Percentiles rank a stretch among this genome's conserved stretches.
phyloP scores from a whole-genome alignment of 2,797 vertebrate species.

The Alcedo quadribrachys region DNA sequence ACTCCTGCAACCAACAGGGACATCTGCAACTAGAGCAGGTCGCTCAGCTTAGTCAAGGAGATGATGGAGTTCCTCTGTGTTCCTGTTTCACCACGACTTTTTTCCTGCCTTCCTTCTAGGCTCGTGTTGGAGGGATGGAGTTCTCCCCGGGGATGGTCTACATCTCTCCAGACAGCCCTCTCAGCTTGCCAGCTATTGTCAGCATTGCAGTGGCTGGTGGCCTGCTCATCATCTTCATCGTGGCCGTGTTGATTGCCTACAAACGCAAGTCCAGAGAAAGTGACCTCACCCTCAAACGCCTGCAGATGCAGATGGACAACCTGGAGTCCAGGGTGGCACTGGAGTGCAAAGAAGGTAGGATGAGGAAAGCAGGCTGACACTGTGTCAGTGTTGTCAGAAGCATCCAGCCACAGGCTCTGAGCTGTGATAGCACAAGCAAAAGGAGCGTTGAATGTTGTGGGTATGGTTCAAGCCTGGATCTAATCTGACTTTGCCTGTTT shows the following conservation, averaged over 20 bases:
- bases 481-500: not conserved
- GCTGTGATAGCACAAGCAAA: not conserved
- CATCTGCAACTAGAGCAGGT: not conserved
- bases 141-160: constrained; percentile 96
- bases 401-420: not conserved
- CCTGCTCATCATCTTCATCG: constrained; percentile 95
- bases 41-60: not conserved
- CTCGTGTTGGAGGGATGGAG: constrained; percentile 94
- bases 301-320: constrained; percentile 99
- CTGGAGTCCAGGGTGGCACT: constrained; percentile 97
- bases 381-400: not conserved
- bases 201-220: constrained; percentile 94
- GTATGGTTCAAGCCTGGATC: not conserved
- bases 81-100: accelerated
- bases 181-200: constrained; percentile 94
- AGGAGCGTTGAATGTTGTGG: not conserved
- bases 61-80: accelerated
- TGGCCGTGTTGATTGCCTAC: constrained; percentile 96
- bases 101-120: constrained; percentile 74
- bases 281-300: constrained; percentile 93
- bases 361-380: not conserved
- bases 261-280: constrained; percentile 97
- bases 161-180: constrained; percentile 95
- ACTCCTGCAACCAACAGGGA: not conserved
- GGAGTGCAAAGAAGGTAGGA: constrained; percentile 96